Percentiles rank a stretch among this genome's conserved stretches.
Conservation (phyloP, 2,113 vertebrate species). For the Daboia siamensis region DNA sequence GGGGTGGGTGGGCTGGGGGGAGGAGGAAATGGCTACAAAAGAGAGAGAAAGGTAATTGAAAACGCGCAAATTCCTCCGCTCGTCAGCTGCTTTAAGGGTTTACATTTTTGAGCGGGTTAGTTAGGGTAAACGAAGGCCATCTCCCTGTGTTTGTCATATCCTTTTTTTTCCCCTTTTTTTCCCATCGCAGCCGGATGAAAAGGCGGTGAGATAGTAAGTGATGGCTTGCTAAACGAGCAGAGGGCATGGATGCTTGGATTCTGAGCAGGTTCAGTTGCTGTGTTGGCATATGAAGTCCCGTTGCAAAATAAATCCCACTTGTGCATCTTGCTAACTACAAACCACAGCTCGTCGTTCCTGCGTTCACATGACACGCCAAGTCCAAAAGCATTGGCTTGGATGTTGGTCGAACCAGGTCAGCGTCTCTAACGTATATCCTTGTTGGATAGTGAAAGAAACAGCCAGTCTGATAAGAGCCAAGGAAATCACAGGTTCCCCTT, state of each 20-base stretch:
- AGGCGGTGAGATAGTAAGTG: conserved; percentile 26
- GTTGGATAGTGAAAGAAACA: conserved; percentile 1
- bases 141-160: too few species aligned
- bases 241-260: not conserved
- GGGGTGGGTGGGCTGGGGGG: not conserved
- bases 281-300: too few species aligned
- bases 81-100: not conserved
- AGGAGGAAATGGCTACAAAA: conserved; percentile 35
- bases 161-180: too few species aligned
- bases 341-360: not conserved
- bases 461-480: not conserved
- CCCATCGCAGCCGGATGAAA: not conserved
- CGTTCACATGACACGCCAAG: not conserved
- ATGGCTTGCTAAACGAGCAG: not conserved
- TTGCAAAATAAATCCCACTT: not conserved
- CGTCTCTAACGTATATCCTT: not conserved
- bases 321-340: not conserved
- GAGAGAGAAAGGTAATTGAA: not conserved
- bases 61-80: not conserved
- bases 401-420: not conserved
- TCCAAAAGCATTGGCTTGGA: not conserved
- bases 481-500: not conserved
- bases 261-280: too few species aligned
- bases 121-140: not conserved
- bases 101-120: not conserved